Percentiles rank a stretch among this genome's conserved stretches.
phyloP scores from a whole-genome alignment of 2,888 invertebrate genomes.

The Xestia sexstrigata region DNA sequence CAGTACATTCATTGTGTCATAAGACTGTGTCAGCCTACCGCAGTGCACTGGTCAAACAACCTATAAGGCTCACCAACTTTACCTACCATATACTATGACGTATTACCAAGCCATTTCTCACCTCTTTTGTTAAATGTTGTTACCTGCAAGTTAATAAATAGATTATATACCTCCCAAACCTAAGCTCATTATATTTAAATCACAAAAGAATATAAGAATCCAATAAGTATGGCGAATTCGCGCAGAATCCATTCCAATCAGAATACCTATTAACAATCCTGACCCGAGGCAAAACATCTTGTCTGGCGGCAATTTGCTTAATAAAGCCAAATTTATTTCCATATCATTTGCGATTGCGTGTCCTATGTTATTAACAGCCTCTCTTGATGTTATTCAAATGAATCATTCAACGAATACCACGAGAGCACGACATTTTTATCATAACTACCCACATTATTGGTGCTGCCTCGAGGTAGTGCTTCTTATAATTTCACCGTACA shows the following conservation, averaged over 20 bases:
- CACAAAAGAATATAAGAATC: conserved; percentile 31
- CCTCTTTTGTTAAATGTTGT: neutral
- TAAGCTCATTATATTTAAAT: neutral
- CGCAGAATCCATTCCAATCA: conserved; percentile 66
- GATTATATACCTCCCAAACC: neutral
- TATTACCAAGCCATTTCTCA: neutral
- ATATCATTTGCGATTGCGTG: conserved; percentile 80
- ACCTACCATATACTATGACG: neutral
- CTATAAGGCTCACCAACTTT: neutral
- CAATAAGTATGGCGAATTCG: conserved; percentile 57
- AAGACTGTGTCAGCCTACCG: neutral
- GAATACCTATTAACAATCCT: conserved; percentile 72
- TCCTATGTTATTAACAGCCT: conserved; percentile 73
- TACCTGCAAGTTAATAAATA: neutral
- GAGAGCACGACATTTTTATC: conserved; percentile 67
- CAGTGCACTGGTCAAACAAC: neutral
- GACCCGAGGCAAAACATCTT: conserved; percentile 76
- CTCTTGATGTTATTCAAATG: conserved; percentile 69
- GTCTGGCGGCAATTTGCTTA: conserved; percentile 75
- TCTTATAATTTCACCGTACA: conserved; percentile 32
- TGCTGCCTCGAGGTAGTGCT: conserved; percentile 38
- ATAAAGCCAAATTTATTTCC: conserved; percentile 73
- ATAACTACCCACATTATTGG: conserved; percentile 54
- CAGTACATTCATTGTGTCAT: neutral
- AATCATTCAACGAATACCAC: conserved; percentile 70